phyloP scores from a whole-genome alignment of 2,113 vertebrate genomes.

The Choloepus hoffmanni region DNA sequence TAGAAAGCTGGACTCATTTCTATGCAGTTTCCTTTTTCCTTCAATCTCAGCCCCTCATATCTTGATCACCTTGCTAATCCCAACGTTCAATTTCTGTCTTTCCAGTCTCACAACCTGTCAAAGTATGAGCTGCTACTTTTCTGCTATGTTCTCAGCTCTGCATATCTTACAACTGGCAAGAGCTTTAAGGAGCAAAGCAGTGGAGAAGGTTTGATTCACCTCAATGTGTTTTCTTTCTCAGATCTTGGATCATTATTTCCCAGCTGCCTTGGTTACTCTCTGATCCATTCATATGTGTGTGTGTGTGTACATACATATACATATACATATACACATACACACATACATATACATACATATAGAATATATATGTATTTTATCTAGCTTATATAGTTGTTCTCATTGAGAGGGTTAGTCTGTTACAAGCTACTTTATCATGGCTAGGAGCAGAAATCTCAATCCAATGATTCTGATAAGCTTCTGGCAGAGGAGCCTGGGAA shows the following conservation, averaged over 20 bases:
- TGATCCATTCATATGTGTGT: slow-evolving; percentile 25
- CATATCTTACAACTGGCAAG: background rate
- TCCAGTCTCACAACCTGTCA: background rate
- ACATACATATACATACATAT: too few species aligned
- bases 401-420: slow-evolving; percentile 1
- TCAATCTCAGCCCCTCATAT: background rate
- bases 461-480: slow-evolving; percentile 2
- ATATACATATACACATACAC: too few species aligned
- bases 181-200: background rate
- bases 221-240: slow-evolving; percentile 10
- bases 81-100: slow-evolving; percentile 28
- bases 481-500: background rate
- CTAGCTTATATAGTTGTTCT: slow-evolving; percentile 1
- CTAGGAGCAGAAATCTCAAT: slow-evolving; percentile 31
- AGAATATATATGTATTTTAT: background rate
- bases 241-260: slow-evolving; percentile 52
- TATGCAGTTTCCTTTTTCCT: background rate
- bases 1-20: background rate
- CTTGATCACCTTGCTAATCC: background rate
- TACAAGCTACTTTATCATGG: slow-evolving; percentile 24
- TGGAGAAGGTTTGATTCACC: background rate
- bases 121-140: background rate
- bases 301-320: background rate
- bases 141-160: background rate
- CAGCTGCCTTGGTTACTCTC: background rate